Conservation (phyloP, 1,140 invertebrate genomes). For the Ruditapes philippinarum region DNA sequence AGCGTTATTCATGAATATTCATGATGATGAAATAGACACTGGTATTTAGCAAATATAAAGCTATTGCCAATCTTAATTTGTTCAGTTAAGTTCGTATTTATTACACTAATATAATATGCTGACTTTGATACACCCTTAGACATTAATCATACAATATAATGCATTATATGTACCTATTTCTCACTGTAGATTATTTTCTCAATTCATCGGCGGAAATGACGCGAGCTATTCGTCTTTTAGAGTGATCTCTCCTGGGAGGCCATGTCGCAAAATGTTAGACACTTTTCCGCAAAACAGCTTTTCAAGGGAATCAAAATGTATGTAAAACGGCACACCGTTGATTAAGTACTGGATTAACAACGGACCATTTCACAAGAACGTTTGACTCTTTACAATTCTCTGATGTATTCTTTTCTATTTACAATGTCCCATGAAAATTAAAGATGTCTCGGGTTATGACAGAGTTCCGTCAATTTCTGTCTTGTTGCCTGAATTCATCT, state of each 20-base stretch:
- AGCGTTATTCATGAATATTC: constrained; percentile 24
- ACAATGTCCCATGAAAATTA: constrained; percentile 38
- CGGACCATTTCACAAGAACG: constrained; percentile 33
- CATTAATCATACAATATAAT: constrained; percentile 40
- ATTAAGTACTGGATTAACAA: constrained; percentile 59
- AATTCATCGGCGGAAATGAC: constrained; percentile 38
- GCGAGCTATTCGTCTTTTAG: constrained; percentile 1
- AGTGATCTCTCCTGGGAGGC: not conserved
- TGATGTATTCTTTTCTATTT: constrained; percentile 26
- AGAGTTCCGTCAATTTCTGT: constrained; percentile 54
- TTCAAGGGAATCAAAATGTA: constrained; percentile 63
- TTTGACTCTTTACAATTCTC: not conserved
- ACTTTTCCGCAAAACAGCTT: constrained; percentile 45
- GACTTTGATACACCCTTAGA: not conserved
- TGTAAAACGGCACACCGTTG: constrained; percentile 58
- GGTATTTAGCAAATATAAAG: constrained; percentile 38
- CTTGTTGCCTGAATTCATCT: constrained; percentile 56
- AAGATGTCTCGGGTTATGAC: constrained; percentile 55
- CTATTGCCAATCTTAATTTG: constrained; percentile 5
- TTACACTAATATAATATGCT: not conserved
- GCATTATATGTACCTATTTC: constrained; percentile 33
- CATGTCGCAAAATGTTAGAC: constrained; percentile 62
- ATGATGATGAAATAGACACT: not conserved
- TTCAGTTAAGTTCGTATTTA: constrained; percentile 49
- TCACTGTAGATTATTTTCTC: not conserved